Conservation (phyloP, 2,888 invertebrate species). For the Corythucha ciliata region DNA sequence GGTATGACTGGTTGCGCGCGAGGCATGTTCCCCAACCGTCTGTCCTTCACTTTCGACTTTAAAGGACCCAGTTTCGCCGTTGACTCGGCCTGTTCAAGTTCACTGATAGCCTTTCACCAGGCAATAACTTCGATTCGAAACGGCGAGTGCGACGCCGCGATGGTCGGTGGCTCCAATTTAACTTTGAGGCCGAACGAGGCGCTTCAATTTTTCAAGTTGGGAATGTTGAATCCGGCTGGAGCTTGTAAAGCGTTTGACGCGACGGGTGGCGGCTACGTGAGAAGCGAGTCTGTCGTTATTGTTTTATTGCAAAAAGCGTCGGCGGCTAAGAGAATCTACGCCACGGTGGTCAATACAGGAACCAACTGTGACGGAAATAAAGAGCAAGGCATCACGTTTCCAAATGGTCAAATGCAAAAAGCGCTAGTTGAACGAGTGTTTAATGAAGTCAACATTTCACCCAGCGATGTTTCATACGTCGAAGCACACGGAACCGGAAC, state of each 20-base stretch:
- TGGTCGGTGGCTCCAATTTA: slow-evolving; percentile 86
- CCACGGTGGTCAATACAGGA: slow-evolving; percentile 76
- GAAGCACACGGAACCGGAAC: slow-evolving; percentile 99
- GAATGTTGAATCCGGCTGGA: slow-evolving; percentile 84
- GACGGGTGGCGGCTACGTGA: slow-evolving; percentile 78
- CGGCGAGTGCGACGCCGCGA: slow-evolving; percentile 88
- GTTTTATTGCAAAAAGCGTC: slow-evolving; percentile 71
- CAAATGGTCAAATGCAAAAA: slow-evolving; percentile 71
- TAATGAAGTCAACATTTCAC: slow-evolving; percentile 69
- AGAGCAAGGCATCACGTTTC: slow-evolving; percentile 80
- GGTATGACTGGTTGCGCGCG: slow-evolving; percentile 87
- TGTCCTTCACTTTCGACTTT: slow-evolving; percentile 93
- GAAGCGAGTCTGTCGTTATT: slow-evolving; percentile 78
- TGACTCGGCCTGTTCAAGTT: slow-evolving; percentile 97
- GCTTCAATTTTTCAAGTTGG: slow-evolving; percentile 84
- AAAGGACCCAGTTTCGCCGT: slow-evolving; percentile 88
- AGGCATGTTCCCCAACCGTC: slow-evolving; percentile 94
- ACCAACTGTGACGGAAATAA: slow-evolving; percentile 91
- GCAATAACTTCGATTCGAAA: slow-evolving; percentile 68
- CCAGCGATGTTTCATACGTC: slow-evolving; percentile 76
- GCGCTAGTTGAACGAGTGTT: slow-evolving; percentile 78
- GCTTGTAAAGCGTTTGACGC: slow-evolving; percentile 92
- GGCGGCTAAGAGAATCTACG: slow-evolving; percentile 70
- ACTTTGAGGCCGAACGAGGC: slow-evolving; percentile 86
- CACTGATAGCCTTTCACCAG: slow-evolving; percentile 82